Conservation (phyloP, 2,797 vertebrate genomes). For the Molossus molossus region DNA sequence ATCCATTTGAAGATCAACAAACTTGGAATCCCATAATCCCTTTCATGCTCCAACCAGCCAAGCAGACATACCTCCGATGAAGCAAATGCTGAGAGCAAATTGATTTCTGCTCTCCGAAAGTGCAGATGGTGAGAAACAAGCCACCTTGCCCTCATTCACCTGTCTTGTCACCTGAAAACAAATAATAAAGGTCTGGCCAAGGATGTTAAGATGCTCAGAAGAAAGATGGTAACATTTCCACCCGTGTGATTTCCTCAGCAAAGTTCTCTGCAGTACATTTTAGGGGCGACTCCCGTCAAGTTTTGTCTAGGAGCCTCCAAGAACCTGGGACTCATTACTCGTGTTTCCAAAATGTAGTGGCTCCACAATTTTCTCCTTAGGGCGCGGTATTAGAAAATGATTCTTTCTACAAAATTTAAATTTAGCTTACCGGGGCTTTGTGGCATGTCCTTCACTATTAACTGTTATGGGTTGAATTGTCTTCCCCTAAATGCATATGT, state of each 20-base stretch:
- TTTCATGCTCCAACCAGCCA: conserved; percentile 72
- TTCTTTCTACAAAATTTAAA: conserved; percentile 65
- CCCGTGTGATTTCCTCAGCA: background rate
- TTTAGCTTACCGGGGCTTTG: conserved; percentile 78
- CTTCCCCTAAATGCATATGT: background rate
- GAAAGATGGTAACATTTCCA: background rate
- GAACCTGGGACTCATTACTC: background rate
- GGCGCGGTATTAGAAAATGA: background rate
- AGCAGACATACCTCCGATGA: conserved; percentile 57
- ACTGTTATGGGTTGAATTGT: background rate
- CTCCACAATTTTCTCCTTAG: background rate
- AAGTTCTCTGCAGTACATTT: background rate
- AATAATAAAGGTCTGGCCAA: background rate
- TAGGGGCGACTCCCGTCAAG: background rate
- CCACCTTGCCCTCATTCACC: background rate
- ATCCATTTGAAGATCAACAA: conserved; percentile 74
- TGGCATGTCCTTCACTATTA: conserved; percentile 76
- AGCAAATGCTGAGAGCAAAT: conserved; percentile 8
- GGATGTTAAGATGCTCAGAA: background rate
- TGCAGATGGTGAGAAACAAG: background rate
- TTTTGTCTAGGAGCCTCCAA: background rate
- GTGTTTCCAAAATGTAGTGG: background rate
- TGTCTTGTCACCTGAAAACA: background rate
- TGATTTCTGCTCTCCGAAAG: conserved; percentile 53
- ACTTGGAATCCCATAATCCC: conserved; percentile 70